Evolutionary conservation across 2,113 vertebrate species (phyloP), one percentile per base, ranked within the genome.

Genomic region (Elaphurus davidianus): DNA sequence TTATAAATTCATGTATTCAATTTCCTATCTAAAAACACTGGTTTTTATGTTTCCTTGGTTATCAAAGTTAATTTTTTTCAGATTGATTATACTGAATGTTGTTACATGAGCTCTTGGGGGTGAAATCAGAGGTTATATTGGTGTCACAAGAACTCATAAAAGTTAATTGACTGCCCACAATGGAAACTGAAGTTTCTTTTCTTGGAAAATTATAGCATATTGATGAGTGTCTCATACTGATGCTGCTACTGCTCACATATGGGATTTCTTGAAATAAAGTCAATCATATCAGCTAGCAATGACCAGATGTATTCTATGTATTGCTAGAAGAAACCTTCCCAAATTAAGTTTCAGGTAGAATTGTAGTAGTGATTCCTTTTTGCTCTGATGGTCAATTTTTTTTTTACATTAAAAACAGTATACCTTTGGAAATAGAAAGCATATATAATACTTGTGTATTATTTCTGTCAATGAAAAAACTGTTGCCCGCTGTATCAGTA

Each of bases 1-100:
- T 97, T 91, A 97, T 93, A 91, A 91, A 96, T 97, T 96, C 95
- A 86, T 89, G 50, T 94, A 89, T 96, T 98, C 96, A 95, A 94
- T 93, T 79, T 95, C 52, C 76, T 91, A 57, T 96, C 93, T 94
- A 78, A 96, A 91, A 91, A 93, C 78, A 62, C 33, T 91, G 47
- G 1, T 59, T 96, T 98, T 97, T 96, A 64, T 95, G 95, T 97
- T 97, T 95, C 64, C 54, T 94, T 97, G 88, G 85, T 79, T 96
- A 96, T 96, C 76, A 85, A 86, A 91, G 93, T 97, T 88, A 92
- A 94, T 91, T 94, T 96, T 78, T 84, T 96, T 52, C 90, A 27
- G 14, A 60, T 62, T 93, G 82, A 86, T 54, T 96, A 33, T 96
- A 82, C 54, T 97, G 43, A 54, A 0, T 95, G 55, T 93, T 97